A percentile compares a stretch with the other conserved stretches of the same genome.
phyloP scores from a whole-genome alignment of 2,113 vertebrate species.

The Ammodytes marinus region DNA sequence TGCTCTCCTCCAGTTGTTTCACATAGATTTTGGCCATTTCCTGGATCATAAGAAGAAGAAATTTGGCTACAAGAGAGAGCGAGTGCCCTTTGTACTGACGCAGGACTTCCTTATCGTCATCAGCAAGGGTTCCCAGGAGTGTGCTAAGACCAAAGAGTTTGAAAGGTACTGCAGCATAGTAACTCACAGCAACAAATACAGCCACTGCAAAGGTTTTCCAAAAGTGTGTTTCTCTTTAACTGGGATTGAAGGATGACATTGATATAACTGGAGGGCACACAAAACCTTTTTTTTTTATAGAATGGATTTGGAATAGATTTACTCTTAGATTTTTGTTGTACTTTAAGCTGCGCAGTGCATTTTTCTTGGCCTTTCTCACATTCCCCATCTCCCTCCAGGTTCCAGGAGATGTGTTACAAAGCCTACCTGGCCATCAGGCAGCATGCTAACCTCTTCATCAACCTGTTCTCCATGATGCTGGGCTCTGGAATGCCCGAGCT shows the following conservation, averaged over 20 bases:
- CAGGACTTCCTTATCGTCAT: slow-evolving; percentile 99
- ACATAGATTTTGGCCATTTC: slow-evolving; percentile 99
- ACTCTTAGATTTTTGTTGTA: not conserved
- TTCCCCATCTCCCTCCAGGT: slow-evolving; percentile 78
- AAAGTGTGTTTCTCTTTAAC: not conserved
- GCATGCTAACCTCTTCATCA: slow-evolving; percentile 97
- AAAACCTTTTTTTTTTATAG: too few species aligned
- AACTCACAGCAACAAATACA: not conserved
- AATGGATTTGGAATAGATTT: not conserved
- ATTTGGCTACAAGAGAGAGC: slow-evolving; percentile 98
- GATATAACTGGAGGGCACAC: too few species aligned
- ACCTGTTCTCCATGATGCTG: slow-evolving; percentile 98
- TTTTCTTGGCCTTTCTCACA: not conserved
- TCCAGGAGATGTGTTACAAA: slow-evolving; percentile 98
- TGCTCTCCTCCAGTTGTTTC: slow-evolving; percentile 90
- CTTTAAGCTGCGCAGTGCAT: not conserved
- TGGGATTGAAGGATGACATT: not conserved
- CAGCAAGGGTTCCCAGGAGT: slow-evolving; percentile 98
- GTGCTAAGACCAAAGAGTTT: slow-evolving; percentile 98
- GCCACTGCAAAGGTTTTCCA: not conserved
- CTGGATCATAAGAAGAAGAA: slow-evolving; percentile 99
- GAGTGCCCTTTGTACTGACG: slow-evolving; percentile 97
- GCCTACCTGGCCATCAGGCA: slow-evolving; percentile 96
- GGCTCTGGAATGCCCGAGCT: slow-evolving; percentile 98
- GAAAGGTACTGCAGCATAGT: slow-evolving; percentile 87